These are phyloP conservation scores for Neodontobutis hainanensis DNA, from an alignment of 2,113 vertebrate genomes.

Conservation along the genomic window DNA sequence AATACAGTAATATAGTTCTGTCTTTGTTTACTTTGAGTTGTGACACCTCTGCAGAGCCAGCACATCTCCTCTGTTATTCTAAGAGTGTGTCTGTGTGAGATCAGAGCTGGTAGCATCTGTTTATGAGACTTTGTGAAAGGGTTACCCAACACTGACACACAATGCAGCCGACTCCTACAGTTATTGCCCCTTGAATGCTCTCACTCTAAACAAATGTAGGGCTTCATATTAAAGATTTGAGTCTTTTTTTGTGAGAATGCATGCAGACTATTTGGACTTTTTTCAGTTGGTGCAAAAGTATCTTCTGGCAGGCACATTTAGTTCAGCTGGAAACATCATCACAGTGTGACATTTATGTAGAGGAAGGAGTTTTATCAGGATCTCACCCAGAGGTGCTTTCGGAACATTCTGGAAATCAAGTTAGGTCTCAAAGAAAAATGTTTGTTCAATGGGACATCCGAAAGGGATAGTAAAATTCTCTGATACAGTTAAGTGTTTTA, in stretches of 20 bases:
- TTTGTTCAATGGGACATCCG: constrained; percentile 1
- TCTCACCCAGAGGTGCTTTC: constrained; percentile 39
- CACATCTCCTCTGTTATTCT: constrained; percentile 53
- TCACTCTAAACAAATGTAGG: constrained; percentile 37
- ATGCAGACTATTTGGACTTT: too few species aligned
- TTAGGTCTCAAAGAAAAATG: constrained; percentile 38
- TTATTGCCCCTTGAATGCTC: constrained; percentile 14
- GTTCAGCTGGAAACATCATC: constrained; percentile 37
- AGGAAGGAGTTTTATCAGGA: constrained; percentile 41
- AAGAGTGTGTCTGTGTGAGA: constrained; percentile 60
- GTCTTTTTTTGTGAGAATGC: too few species aligned
- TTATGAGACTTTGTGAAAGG: constrained; percentile 64
- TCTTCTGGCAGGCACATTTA: constrained; percentile 4
- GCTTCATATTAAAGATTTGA: too few species aligned
- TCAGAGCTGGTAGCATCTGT: constrained; percentile 69
- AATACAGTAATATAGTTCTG: not conserved
- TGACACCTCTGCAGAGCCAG: constrained; percentile 45
- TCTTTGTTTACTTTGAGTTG: constrained; percentile 16
- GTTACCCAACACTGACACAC: constrained; percentile 57
- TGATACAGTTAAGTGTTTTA: not conserved
- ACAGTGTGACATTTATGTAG: constrained; percentile 36
- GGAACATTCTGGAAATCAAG: constrained; percentile 48
- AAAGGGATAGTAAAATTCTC: constrained; percentile 5
- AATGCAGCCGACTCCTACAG: constrained; percentile 42
- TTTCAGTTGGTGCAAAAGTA: not conserved